These are phyloP conservation scores for Mustela lutreola DNA, from an alignment of 2,113 vertebrate genomes.

Conservation along the genomic window DNA sequence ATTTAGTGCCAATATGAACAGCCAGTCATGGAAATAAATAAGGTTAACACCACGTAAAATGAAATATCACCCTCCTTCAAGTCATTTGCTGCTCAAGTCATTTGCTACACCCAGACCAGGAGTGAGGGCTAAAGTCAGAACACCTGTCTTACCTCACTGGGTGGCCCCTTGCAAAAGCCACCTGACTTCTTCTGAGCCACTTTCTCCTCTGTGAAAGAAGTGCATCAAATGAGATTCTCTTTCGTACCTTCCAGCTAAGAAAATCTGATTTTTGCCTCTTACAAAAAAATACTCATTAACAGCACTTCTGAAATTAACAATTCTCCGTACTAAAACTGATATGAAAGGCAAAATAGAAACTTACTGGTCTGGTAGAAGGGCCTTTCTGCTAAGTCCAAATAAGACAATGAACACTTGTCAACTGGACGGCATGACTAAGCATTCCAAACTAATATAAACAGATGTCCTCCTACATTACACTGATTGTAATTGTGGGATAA, in stretches of 20 bases:
- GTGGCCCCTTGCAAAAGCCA: not conserved
- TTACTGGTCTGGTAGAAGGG: not conserved
- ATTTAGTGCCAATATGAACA: not conserved
- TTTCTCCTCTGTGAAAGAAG: not conserved
- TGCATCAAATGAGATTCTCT: not conserved
- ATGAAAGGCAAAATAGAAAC: not conserved
- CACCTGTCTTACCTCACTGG: not conserved
- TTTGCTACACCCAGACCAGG: not conserved
- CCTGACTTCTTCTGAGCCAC: not conserved
- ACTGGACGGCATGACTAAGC: not conserved
- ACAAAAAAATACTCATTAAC: constrained; percentile 10
- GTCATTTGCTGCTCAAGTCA: not conserved
- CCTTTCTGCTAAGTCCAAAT: not conserved
- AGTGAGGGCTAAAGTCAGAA: not conserved
- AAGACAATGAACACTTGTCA: not conserved
- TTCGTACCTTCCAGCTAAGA: not conserved
- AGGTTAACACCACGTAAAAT: not conserved
- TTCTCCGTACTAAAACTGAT: not conserved
- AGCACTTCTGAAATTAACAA: constrained; percentile 30
- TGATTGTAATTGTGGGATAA: not conserved
- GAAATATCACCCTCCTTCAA: not conserved
- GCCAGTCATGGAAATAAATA: not conserved
- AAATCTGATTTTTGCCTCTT: not conserved
- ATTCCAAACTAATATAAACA: not conserved
- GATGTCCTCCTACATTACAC: not conserved